A percentile compares a stretch with the other conserved stretches of the same genome.
Evolutionary conservation across 2,113 vertebrate genomes (phyloP).

Genomic region (Monarcha castaneiventris): DNA sequence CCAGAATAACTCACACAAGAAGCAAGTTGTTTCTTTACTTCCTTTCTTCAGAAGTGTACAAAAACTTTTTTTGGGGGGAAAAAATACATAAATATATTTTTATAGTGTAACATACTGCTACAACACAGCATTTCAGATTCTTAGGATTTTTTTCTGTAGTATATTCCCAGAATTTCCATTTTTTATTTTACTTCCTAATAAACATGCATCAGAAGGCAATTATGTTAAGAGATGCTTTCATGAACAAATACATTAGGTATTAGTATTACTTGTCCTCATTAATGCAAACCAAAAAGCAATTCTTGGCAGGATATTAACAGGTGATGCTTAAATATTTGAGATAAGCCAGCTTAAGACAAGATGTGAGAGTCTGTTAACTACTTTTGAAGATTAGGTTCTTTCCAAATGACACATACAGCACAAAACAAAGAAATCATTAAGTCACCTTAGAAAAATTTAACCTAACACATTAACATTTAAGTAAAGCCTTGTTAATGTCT

Average conservation of each 20-base stretch:
- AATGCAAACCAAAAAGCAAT: background rate
- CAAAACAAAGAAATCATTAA: background rate
- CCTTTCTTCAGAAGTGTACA: background rate
- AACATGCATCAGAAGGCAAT: background rate
- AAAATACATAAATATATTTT: background rate
- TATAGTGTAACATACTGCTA: background rate
- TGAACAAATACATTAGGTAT: background rate
- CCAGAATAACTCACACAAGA: background rate
- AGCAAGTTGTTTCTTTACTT: background rate
- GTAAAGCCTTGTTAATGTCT: background rate
- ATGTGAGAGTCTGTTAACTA: background rate
- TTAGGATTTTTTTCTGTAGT: background rate
- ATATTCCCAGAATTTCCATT: background rate
- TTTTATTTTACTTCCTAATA: background rate
- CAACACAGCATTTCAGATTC: background rate
- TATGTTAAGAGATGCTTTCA: slow-evolving; percentile 1
- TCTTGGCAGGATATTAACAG: background rate
- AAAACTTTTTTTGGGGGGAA: rapidly evolving
- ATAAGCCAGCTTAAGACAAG: background rate
- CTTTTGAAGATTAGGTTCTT: background rate
- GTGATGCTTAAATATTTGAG: background rate
- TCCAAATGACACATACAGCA: background rate
- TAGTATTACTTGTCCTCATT: background rate
- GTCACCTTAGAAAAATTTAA: background rate
- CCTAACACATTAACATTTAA: background rate